Base-by-base conservation (phyloP, 92 coral and sea anemone genomes). In the Pocillopora grandis region DNA sequence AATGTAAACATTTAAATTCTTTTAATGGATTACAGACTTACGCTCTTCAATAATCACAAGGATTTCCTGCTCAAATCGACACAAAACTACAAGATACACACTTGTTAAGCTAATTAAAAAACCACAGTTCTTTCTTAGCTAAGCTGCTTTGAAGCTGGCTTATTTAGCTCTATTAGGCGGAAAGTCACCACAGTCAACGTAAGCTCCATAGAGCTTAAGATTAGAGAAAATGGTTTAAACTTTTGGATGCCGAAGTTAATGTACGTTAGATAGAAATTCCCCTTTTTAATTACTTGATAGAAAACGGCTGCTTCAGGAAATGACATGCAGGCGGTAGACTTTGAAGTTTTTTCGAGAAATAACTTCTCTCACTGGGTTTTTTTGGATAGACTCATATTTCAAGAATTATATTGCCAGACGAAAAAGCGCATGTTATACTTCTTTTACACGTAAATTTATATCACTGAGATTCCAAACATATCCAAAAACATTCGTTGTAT, bases 31-130 rank as follows among this genome's bases (percentile, higher is more conserved):
- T 69, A 33, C 49, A 69, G 74, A 13, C 19, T 15, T 69, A 52
- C 42, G 56, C 74, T 69, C 10, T 69, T 69, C 74, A 69, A 33
- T 16, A 33, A 69, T 52, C 21, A 33, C n/a, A 15, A 33, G 74
- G 74, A 69, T 69, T 69, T 69, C 74, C 74, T 69, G 74, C 56
- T 36, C 55, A 14, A 75, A 27, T n/a, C 58, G 21, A 37, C 20
- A 75, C 66, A n/a, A 20, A 33, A 58, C 57, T 75, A 75, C 49
- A 75, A 27, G 49, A 20, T 75, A 27, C 31, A 31, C 37, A 57
- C 49, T 75, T 75, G 65, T 58, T 75, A 75, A 58, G 65, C 79
- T 75, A 48, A 75, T 75, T 75, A 58, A 16, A 75, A 58, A 58
- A 31, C 36, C 65, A n/a, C 64, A 58, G 74, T 36, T 48, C 15